phyloP scores from a whole-genome alignment of 2,113 vertebrate species.

The Odontesthes bonariensis region DNA sequence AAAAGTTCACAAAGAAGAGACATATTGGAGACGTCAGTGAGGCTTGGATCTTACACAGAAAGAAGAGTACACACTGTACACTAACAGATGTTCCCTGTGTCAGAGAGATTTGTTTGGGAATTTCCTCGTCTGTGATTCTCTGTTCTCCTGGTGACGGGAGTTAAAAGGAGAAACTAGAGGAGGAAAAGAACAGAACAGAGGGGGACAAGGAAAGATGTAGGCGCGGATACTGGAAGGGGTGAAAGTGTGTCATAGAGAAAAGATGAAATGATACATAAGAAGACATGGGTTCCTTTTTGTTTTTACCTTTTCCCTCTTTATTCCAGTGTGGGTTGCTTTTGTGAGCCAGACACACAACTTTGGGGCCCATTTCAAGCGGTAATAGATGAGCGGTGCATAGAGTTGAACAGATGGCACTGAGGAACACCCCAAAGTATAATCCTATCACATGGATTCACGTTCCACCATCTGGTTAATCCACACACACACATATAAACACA shows the following conservation, averaged over 20 bases:
- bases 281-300: slow-evolving; percentile 15
- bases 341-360: slow-evolving; percentile 67
- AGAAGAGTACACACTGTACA: slow-evolving; percentile 26
- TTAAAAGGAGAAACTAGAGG: slow-evolving; percentile 37
- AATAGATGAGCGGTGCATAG: slow-evolving; percentile 76
- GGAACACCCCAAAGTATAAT: slow-evolving; percentile 96
- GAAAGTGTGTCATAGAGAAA: slow-evolving; percentile 26
- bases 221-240: neutral
- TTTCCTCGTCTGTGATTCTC: slow-evolving; percentile 69
- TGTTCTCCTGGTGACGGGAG: slow-evolving; percentile 44
- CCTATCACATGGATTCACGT: slow-evolving; percentile 96
- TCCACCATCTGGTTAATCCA: slow-evolving; percentile 97
- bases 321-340: slow-evolving; percentile 31
- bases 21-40: slow-evolving; percentile 61
- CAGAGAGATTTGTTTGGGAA: slow-evolving; percentile 73
- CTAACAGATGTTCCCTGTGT: slow-evolving; percentile 68
- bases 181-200: slow-evolving; percentile 27
- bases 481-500: slow-evolving; percentile 56
- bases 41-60: slow-evolving; percentile 46
- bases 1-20: slow-evolving; percentile 65
- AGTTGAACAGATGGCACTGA: slow-evolving; percentile 91
- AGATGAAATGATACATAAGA: slow-evolving; percentile 15
- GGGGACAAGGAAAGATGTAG: slow-evolving; percentile 7
- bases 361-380: slow-evolving; percentile 73
- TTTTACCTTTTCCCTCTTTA: slow-evolving; percentile 3